Evolutionary conservation across 2,797 vertebrate species (phyloP).

Genomic region (Diplodus puntazzo): DNA sequence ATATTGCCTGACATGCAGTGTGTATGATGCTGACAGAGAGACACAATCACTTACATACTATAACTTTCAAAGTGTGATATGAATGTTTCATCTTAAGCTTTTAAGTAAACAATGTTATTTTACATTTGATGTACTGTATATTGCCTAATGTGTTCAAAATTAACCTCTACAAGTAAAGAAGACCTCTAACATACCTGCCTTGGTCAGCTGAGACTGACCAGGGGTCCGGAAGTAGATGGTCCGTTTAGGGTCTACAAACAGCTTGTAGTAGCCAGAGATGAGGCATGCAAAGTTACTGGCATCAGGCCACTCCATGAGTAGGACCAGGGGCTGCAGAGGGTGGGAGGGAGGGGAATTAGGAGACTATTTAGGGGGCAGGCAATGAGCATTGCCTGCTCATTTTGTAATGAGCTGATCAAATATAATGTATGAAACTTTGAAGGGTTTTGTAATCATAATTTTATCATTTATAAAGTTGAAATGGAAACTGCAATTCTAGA

Average conservation of each 20-base stretch:
- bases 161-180: conserved; percentile 49
- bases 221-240: conserved; percentile 92
- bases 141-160: conserved; percentile 1
- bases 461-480: background rate
- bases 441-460: background rate
- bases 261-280: conserved; percentile 97
- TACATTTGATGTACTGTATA: background rate
- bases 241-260: conserved; percentile 96
- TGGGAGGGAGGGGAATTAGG: conserved; percentile 67
- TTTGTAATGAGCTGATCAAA: conserved; percentile 43
- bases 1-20: conserved; percentile 56
- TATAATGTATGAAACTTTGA: conserved; percentile 1
- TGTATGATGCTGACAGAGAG: conserved; percentile 39
- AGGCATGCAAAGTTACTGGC: conserved; percentile 98
- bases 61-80: conserved; percentile 20
- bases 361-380: conserved; percentile 72
- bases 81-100: conserved; percentile 13
- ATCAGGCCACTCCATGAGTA: conserved; percentile 99
- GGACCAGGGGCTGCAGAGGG: conserved; percentile 90
- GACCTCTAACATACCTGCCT: conserved; percentile 94
- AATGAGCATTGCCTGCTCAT: conserved; percentile 69
- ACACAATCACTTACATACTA: background rate
- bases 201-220: conserved; percentile 95
- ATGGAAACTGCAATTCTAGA: background rate
- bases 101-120: conserved; percentile 14